Evolutionary conservation across 2,113 vertebrate genomes (phyloP).

Genomic region (Aegotheles bennettii): DNA sequence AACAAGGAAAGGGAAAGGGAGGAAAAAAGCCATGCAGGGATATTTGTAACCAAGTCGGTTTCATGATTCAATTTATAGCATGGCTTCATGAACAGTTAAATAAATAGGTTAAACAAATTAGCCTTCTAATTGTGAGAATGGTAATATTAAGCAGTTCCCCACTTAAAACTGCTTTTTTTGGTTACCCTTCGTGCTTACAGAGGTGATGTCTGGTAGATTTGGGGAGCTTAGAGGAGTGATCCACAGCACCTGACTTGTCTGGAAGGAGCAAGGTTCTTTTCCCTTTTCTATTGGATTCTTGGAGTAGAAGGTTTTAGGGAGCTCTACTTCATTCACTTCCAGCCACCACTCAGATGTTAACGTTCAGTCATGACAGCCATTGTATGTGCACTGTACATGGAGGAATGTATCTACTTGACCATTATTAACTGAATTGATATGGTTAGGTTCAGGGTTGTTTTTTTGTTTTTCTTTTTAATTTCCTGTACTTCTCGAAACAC

Average conservation of each 20-base stretch:
- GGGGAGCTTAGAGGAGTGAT: background rate
- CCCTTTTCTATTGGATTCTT: background rate
- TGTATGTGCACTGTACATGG: background rate
- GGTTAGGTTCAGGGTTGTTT: background rate
- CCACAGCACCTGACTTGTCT: background rate
- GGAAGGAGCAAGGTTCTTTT: background rate
- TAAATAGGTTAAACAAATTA: background rate
- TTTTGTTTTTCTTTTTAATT: slow-evolving; percentile 8
- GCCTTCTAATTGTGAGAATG: background rate
- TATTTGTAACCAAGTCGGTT: background rate
- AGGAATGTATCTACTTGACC: background rate
- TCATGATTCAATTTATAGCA: background rate
- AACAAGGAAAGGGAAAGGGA: background rate
- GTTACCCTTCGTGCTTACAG: background rate
- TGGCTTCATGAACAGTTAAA: background rate
- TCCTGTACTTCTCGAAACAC: background rate
- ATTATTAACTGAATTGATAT: background rate
- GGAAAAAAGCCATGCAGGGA: rapidly evolving
- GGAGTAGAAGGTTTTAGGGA: background rate
- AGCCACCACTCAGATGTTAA: background rate
- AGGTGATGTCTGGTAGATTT: background rate
- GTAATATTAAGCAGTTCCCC: background rate
- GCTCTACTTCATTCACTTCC: background rate
- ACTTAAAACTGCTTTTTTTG: background rate
- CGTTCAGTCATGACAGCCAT: background rate